Conservation (phyloP, 2,888 invertebrate genomes). For the Hybos culiciformis region DNA sequence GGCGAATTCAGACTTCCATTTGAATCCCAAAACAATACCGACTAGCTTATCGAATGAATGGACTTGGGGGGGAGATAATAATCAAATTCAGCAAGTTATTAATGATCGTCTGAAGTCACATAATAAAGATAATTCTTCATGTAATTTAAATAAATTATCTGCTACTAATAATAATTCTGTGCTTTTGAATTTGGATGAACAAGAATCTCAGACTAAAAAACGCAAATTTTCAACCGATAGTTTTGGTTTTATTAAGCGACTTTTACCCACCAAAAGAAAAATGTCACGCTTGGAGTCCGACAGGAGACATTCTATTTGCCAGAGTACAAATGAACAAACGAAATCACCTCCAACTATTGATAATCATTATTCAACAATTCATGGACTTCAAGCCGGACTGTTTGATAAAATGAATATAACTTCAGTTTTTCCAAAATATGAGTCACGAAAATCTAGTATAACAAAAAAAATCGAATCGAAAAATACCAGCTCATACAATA, state of each 20-base stretch:
- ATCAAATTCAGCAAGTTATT: constrained; percentile 34
- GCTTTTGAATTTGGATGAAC: constrained; percentile 20
- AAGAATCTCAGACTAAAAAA: constrained; percentile 17
- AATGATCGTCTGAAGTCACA: constrained; percentile 25
- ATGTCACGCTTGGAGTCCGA: constrained; percentile 25
- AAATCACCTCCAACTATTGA: constrained; percentile 15
- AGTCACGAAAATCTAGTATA: too few relatives aligned
- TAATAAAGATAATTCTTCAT: too few relatives aligned
- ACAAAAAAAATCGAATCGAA: too few relatives aligned
- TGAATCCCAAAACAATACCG: constrained; percentile 21
- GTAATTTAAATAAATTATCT: too few relatives aligned
- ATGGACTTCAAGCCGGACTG: constrained; percentile 16
- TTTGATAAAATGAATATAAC: too few relatives aligned
- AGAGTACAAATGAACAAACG: constrained; percentile 25
- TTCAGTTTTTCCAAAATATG: too few relatives aligned
- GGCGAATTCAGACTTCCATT: constrained; percentile 46
- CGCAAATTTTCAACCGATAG: constrained; percentile 32
- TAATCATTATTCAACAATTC: constrained; percentile 27
- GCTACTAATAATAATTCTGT: too few relatives aligned
- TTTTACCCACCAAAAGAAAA: constrained; percentile 33
- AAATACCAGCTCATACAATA: too few relatives aligned
- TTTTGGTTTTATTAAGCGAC: constrained; percentile 22
- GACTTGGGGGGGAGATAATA: constrained; percentile 36
- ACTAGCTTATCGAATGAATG: constrained; percentile 26
- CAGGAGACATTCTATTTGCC: constrained; percentile 27